These are phyloP conservation scores for Nebria brevicollis DNA, from an alignment of 2,888 invertebrate species.

Conservation along the genomic window DNA sequence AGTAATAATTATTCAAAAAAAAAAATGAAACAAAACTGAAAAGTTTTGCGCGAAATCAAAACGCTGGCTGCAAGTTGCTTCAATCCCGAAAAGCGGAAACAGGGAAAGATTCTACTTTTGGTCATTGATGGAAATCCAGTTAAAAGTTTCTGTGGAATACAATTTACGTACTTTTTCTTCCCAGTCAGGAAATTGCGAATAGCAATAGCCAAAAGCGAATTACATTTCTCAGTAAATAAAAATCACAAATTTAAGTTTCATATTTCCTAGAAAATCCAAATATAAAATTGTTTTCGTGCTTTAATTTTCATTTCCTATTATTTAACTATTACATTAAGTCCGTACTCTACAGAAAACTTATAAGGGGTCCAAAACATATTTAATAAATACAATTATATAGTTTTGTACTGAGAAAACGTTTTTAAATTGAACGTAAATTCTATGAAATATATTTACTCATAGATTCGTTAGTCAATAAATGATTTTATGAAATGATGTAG, in stretches of 20 bases:
- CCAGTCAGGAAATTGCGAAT: not conserved
- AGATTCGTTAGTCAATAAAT: too few species aligned
- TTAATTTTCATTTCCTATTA: not conserved
- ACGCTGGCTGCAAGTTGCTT: not conserved
- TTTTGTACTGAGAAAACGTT: too few species aligned
- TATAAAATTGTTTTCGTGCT: not conserved
- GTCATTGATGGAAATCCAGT: not conserved
- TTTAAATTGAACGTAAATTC: too few species aligned
- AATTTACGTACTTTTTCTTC: not conserved
- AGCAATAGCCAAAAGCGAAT: not conserved
- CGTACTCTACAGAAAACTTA: too few species aligned
- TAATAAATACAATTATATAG: too few species aligned
- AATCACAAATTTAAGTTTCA: not conserved
- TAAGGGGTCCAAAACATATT: too few species aligned
- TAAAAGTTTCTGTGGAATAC: not conserved
- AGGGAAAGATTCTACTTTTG: not conserved
- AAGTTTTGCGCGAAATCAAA: not conserved
- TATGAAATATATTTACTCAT: too few species aligned
- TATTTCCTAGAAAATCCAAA: not conserved
- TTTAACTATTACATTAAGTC: too few species aligned
- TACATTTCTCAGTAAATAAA: not conserved
- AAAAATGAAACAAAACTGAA: not conserved
- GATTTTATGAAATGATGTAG: not conserved
- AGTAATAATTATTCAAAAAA: not conserved
- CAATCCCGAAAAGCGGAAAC: not conserved